Conservation (phyloP, 2,113 vertebrate species). For the Ictalurus furcatus region DNA sequence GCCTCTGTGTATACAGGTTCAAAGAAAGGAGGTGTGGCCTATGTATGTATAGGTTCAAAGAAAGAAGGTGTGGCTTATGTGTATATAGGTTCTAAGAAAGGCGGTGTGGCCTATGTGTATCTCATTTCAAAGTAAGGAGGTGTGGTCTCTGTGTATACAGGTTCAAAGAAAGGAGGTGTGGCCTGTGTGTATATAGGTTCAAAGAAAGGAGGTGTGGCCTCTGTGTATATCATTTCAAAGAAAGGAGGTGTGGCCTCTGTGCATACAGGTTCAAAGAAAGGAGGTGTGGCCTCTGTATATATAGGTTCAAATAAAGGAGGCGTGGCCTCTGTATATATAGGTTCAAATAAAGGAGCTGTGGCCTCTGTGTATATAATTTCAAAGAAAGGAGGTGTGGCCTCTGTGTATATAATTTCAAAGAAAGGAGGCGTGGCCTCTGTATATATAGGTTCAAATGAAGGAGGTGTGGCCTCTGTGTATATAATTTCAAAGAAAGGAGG, state of each 20-base stretch:
- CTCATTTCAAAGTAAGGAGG: too few species aligned
- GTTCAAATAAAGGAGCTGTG: too few species aligned
- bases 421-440: too few species aligned
- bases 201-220: not conserved
- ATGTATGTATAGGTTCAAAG: not conserved
- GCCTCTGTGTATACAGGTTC: not conserved
- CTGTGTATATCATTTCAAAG: fast-evolving
- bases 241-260: not conserved
- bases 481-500: too few species aligned
- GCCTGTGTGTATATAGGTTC: not conserved
- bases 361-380: too few species aligned
- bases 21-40: not conserved
- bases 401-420: too few species aligned
- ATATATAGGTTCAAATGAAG: too few species aligned
- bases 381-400: too few species aligned
- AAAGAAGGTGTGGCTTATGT: not conserved
- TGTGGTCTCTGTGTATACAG: not conserved
- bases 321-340: too few species aligned
- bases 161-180: not conserved
- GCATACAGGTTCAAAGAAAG: not conserved
- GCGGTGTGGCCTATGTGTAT: not conserved
- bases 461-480: too few species aligned
- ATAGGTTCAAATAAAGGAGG: too few species aligned
- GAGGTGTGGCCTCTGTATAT: too few species aligned
- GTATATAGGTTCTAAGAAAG: not conserved